These are phyloP conservation scores for Pithys albifrons DNA, from an alignment of 2,113 vertebrate species.

Conservation along the genomic window DNA sequence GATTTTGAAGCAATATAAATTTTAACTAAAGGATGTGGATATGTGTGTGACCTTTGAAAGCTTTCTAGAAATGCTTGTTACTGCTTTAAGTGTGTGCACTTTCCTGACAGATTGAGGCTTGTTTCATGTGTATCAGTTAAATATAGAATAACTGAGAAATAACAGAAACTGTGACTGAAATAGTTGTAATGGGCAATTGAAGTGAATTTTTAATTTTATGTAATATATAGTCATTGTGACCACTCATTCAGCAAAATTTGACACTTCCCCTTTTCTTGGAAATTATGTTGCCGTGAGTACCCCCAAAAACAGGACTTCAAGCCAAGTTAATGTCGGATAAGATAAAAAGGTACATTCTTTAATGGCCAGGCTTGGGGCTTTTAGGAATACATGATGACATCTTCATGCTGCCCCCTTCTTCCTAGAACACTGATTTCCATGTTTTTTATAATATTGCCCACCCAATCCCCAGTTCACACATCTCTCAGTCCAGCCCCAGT, in stretches of 20 bases:
- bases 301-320: no score
- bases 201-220: background rate
- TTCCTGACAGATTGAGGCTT: constrained; percentile 40
- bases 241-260: background rate
- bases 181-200: background rate
- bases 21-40: background rate
- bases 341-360: no score
- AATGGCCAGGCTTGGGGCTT: no score
- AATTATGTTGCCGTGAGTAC: no score
- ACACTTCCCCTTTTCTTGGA: background rate
- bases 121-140: background rate
- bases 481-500: no score
- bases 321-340: no score
- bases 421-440: no score
- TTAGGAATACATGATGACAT: no score
- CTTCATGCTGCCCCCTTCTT: no score
- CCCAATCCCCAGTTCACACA: no score
- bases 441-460: no score
- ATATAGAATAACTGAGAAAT: constrained; percentile 14
- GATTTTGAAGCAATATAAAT: background rate
- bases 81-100: background rate
- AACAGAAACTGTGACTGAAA: background rate
- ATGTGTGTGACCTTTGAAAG: constrained; percentile 7
- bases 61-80: constrained; percentile 34
- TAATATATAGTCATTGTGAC: background rate